Conservation (phyloP, 2,113 vertebrate genomes). For the Ammodytes dubius region DNA sequence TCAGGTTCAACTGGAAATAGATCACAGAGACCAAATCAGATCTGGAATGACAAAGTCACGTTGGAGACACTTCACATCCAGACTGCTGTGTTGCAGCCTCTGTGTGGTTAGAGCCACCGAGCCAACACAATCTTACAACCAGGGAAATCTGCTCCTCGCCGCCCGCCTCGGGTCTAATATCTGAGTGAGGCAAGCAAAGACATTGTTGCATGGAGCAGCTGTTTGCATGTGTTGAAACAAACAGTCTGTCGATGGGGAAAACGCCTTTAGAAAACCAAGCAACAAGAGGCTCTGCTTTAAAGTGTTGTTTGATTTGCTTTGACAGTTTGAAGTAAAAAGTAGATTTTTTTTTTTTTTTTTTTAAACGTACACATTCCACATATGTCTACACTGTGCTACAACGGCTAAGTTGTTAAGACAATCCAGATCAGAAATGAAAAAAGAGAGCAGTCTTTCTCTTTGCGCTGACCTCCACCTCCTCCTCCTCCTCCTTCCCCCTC, state of each 20-base stretch:
- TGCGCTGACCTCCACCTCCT: background rate
- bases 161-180: slow-evolving; percentile 28
- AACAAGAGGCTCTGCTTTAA: background rate
- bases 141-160: slow-evolving; percentile 9
- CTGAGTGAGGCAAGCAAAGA: slow-evolving; percentile 46
- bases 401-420: background rate
- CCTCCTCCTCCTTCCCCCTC: background rate
- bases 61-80: slow-evolving; percentile 6
- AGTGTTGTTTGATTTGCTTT: background rate
- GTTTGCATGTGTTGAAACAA: slow-evolving; percentile 24
- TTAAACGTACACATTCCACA: too few relatives aligned
- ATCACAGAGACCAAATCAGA: slow-evolving; percentile 1
- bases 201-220: slow-evolving; percentile 47
- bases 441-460: background rate
- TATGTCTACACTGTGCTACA: background rate
- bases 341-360: too few relatives aligned
- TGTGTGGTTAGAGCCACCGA: slow-evolving; percentile 35
- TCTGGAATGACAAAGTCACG: background rate
- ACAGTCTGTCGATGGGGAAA: background rate
- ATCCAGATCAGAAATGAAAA: background rate
- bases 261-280: background rate
- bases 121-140: background rate
- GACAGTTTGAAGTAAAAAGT: background rate
- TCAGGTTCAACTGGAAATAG: slow-evolving; percentile 24
- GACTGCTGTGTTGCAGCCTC: background rate